Base-by-base conservation (phyloP, 2,797 vertebrate genomes). In the Halcyon badia region DNA sequence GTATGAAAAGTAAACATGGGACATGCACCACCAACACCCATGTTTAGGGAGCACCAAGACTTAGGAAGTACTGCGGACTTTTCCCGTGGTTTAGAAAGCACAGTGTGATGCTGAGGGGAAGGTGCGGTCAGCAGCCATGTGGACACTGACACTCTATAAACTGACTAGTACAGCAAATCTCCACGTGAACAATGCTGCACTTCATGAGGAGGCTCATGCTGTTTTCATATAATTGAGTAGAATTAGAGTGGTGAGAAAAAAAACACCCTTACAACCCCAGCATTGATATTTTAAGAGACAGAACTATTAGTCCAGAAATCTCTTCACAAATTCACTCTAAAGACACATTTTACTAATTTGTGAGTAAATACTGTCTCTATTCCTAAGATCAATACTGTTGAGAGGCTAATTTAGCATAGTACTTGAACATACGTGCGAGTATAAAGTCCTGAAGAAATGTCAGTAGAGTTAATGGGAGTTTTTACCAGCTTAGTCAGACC, bases 401-500 rank as follows among this genome's bases (percentile, higher is more conserved):
- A 79, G 42, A 68, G 44, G 16, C 15, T 82, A 30, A 92, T 60
- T 68, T 46, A 80, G 51, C 65, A 37, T 1, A 2, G 19, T 7
- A 14, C 28, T 76, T 60, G n/a, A 86, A 37, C 44, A 64, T 46
- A 30, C 7, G 44, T n/a, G 60, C 3, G 4, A 93, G 42, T 31
- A 37, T 13, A 15, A 76, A 82, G 71, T 77, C 58, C 82, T 83
- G 85, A 79, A 84, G 66, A 88, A 72, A 61, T 39, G 49, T 69
- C 91, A 90, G 83, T 6, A 72, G 68, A 84, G 66, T 91, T 91
- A 93, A 84, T 49, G 60, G 88, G 60, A 95, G 85, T 82, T 93
- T 56, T 90, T 95, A 93, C 51, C 90, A 90, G 83, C 70, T 95
- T 66, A 91, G 51, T 90, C 93, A 93, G 96, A 44, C 68, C 21